Percentiles rank a stretch among this genome's conserved stretches.
Conservation (phyloP, 2,797 vertebrate species). For the Bucorvus abyssinicus region DNA sequence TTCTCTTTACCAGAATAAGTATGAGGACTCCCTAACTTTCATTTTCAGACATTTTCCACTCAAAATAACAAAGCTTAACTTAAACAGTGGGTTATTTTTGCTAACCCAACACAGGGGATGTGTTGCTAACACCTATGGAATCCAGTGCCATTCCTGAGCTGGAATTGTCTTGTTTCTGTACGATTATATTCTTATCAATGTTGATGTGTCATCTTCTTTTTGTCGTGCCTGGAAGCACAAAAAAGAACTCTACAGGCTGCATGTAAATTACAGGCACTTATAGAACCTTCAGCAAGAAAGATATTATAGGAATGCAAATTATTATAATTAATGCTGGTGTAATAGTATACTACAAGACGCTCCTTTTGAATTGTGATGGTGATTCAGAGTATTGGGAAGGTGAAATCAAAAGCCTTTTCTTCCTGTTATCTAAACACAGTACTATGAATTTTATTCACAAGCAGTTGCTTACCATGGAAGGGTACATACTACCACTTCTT, state of each 20-base stretch:
- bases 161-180: neutral
- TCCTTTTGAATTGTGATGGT: neutral
- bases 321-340: neutral
- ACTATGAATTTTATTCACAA: neutral
- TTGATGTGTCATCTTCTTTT: neutral
- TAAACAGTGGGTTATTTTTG: neutral
- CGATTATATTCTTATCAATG: neutral
- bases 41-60: neutral
- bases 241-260: neutral
- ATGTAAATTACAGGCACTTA: neutral
- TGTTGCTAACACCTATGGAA: neutral
- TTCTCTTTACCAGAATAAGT: neutral
- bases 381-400: neutral
- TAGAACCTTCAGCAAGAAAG: neutral
- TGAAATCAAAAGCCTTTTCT: neutral
- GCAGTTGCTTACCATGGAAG: neutral
- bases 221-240: neutral
- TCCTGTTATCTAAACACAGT: neutral
- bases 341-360: neutral
- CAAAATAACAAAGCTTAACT: neutral
- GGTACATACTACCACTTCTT: rapidly evolving
- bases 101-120: neutral
- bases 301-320: neutral
- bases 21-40: neutral
- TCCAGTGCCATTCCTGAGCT: neutral